Base-by-base conservation (phyloP, 1,140 invertebrate species). In the Pteromalus puparum region DNA sequence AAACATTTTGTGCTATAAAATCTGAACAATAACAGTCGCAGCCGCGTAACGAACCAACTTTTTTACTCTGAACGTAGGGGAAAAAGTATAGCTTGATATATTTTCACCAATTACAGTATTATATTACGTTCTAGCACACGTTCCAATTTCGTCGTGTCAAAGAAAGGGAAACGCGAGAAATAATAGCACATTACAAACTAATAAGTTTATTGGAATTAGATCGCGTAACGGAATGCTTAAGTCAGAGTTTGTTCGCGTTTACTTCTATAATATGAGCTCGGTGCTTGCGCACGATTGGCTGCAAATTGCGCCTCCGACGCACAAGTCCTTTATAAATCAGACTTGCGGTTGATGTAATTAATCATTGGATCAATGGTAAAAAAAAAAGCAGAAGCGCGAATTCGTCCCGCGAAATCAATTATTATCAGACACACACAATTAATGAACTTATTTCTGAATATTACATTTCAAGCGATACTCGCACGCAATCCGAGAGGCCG, bases 191-290 rank as follows among this genome's bases (percentile, higher is more conserved):
- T 75, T 76, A 85, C 10, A 81, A 81, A 68, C 53, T 81, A 76
- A 75, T 18, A 85, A 28, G 81, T 26, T 81, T 38, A 61, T 24
- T 72, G 42, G 38, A 82, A 72, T 81, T 81, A 65, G 53, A 77
- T 81, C 30, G 79, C 30, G 30, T 34, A 34, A 81, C 61, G 74
- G 74, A 85, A 85, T 85, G 84, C 12, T 81, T 85, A 15, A 85
- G 26, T 67, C 38, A 74, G 4, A 75, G 18, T 30, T 83, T 72
- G 30, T 80, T 84, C 38, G 18, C 21, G 21, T 79, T 81, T 48
- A 81, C 24, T 72, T 48, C 26, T 26, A 24, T 68, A 34, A 34
- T 26, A 24, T 68, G 6, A 34, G 30, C 24, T 68, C 26, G 4
- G 6, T 15, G 6, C 26, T 68, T 68, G 7, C 67, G 15, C 53